phyloP scores from a whole-genome alignment of 2,888 invertebrate genomes.

The Aspidiotus destructor region DNA sequence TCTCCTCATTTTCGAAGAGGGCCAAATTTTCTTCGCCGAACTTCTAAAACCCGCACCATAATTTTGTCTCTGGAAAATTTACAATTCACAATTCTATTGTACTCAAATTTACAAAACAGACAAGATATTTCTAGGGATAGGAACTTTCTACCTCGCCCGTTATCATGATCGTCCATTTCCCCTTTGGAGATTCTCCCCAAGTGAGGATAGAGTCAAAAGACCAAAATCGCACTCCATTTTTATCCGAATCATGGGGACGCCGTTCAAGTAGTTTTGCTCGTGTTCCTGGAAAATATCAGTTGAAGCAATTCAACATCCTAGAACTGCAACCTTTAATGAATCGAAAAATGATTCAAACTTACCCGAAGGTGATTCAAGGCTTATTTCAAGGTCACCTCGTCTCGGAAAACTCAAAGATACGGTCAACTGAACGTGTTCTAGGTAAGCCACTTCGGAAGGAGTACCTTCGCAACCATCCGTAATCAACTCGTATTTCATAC shows the following conservation, averaged over 20 bases:
- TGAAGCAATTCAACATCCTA: no score
- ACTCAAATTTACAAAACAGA: no score
- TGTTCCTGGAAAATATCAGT: no score
- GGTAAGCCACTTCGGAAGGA: constrained; percentile 43
- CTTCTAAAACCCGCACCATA: no score
- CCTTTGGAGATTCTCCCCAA: constrained; percentile 79
- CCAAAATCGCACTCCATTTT: constrained; percentile 66
- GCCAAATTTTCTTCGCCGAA: no score
- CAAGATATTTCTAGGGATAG: no score
- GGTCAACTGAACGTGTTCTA: constrained; percentile 78
- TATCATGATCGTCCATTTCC: constrained; percentile 54
- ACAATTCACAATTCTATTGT: no score
- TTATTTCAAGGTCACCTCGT: constrained; percentile 67
- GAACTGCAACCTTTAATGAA: no score
- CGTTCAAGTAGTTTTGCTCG: constrained; percentile 50
- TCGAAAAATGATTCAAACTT: constrained; percentile 38
- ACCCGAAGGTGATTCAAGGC: constrained; percentile 69
- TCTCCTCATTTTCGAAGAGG: no score
- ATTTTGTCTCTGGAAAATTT: no score
- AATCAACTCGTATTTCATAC: constrained; percentile 5
- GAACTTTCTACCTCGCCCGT: constrained; percentile 43
- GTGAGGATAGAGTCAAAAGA: constrained; percentile 78
- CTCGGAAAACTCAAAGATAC: constrained; percentile 58
- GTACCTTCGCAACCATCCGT: constrained; percentile 37
- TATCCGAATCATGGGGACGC: constrained; percentile 57